Conservation (phyloP, 1,140 invertebrate genomes). For the Drosophila leontia region DNA sequence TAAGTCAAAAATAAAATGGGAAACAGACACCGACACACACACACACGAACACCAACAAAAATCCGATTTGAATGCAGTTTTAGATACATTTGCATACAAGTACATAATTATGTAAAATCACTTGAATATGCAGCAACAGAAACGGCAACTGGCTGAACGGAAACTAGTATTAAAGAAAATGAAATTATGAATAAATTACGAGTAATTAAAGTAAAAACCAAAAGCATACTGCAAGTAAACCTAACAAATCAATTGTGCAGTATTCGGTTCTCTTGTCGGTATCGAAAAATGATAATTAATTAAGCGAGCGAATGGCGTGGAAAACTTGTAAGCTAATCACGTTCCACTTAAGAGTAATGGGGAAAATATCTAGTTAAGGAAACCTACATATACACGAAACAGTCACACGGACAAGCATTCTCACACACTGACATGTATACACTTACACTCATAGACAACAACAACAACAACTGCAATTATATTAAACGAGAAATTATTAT, state of each 20-base stretch:
- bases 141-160: slow-evolving; percentile 32
- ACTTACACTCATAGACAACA: slow-evolving; percentile 47
- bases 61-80: slow-evolving; percentile 67
- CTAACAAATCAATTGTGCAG: slow-evolving; percentile 51
- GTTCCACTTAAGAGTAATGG: slow-evolving; percentile 27
- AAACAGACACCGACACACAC: slow-evolving; percentile 33
- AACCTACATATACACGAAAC: slow-evolving; percentile 56
- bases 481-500: slow-evolving; percentile 79
- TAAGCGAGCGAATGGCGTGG: slow-evolving; percentile 40
- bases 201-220: slow-evolving; percentile 64
- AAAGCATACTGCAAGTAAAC: slow-evolving; percentile 42
- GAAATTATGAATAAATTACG: slow-evolving; percentile 79
- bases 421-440: slow-evolving; percentile 47
- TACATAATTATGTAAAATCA: slow-evolving; percentile 83
- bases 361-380: slow-evolving; percentile 71
- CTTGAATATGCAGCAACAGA: slow-evolving; percentile 69
- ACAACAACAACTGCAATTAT: slow-evolving; percentile 75
- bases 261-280: slow-evolving; percentile 34
- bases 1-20: slow-evolving; percentile 57
- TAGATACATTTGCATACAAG: slow-evolving; percentile 78
- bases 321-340: slow-evolving; percentile 51
- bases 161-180: slow-evolving; percentile 70
- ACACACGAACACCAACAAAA: slow-evolving; percentile 20
- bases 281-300: slow-evolving; percentile 38
- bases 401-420: slow-evolving; percentile 27